Percentiles rank a stretch among this genome's conserved stretches.
Conservation (phyloP, 30 jellyfish, hydroid and myxozoan genomes). For the Haliclystus octoradiatus region DNA sequence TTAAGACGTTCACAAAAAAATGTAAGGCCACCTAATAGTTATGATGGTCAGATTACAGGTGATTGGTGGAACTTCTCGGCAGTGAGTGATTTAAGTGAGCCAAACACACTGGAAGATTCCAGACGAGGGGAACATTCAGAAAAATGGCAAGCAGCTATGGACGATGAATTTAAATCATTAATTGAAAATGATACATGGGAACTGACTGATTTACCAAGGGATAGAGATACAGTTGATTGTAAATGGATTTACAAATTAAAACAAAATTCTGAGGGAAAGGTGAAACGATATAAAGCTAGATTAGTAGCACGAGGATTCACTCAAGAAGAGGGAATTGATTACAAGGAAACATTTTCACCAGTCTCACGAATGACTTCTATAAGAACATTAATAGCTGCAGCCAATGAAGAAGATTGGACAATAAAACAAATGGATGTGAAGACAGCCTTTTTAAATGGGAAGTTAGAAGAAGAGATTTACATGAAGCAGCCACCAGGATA, state of each 20-base stretch:
- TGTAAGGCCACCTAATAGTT: too few relatives aligned
- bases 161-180: constrained; percentile 22
- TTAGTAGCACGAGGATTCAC: constrained; percentile 33
- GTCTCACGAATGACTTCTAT: constrained; percentile 24
- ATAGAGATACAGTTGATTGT: constrained; percentile 20
- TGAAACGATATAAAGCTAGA: constrained; percentile 27
- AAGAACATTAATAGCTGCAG: constrained; percentile 22
- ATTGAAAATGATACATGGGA: constrained; percentile 27
- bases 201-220: constrained; percentile 20
- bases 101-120: too few relatives aligned
- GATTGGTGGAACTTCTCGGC: too few relatives aligned
- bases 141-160: constrained; percentile 31
- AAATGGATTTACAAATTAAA: constrained; percentile 23
- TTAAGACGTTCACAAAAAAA: constrained; percentile 1
- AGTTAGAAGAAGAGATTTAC: constrained; percentile 33
- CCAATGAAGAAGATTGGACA: constrained; percentile 24
- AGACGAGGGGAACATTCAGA: too few relatives aligned
- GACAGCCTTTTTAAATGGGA: too few relatives aligned
- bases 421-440: constrained; percentile 46
- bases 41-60: too few relatives aligned
- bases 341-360: constrained; percentile 34
- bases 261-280: constrained; percentile 17
- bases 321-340: constrained; percentile 17
- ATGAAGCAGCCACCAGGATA: constrained; percentile 46
- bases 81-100: too few relatives aligned